Evolutionary conservation across 2,888 invertebrate genomes (phyloP).

Genomic region (Dynastes tityus): DNA sequence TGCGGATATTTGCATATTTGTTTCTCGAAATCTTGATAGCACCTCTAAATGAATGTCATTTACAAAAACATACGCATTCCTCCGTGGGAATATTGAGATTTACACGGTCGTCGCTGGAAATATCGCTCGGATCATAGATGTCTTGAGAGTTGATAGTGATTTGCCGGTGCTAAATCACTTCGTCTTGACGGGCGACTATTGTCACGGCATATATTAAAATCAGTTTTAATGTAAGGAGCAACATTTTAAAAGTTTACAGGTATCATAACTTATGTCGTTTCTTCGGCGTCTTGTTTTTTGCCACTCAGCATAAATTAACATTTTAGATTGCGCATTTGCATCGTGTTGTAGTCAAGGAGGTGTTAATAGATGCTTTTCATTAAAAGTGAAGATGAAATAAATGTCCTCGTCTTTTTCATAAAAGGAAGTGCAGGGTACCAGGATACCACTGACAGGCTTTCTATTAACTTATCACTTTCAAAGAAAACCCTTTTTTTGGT

Average conservation of each 20-base stretch:
- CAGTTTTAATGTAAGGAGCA: slow-evolving; percentile 29
- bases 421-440: neutral
- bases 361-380: slow-evolving; percentile 31
- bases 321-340: slow-evolving; percentile 11
- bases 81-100: slow-evolving; percentile 37
- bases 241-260: slow-evolving; percentile 39
- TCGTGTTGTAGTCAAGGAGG: slow-evolving; percentile 12
- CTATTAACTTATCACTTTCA: neutral
- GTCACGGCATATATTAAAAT: slow-evolving; percentile 39
- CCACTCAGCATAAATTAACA: slow-evolving; percentile 22
- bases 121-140: slow-evolving; percentile 16
- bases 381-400: neutral
- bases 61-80: slow-evolving; percentile 26
- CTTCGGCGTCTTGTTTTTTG: slow-evolving; percentile 12
- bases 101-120: slow-evolving; percentile 20
- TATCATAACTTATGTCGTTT: slow-evolving; percentile 20
- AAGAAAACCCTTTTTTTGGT: neutral
- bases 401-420: neutral
- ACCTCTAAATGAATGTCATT: slow-evolving; percentile 33
- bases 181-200: slow-evolving; percentile 19
- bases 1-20: neutral
- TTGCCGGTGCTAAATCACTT: slow-evolving; percentile 39
- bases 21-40: slow-evolving; percentile 31
- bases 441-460: too few species aligned
- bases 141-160: slow-evolving; percentile 1